Evolutionary conservation across 2,888 invertebrate species (phyloP), one percentile per base, ranked within the genome.

Genomic region (Tachina grossa): DNA sequence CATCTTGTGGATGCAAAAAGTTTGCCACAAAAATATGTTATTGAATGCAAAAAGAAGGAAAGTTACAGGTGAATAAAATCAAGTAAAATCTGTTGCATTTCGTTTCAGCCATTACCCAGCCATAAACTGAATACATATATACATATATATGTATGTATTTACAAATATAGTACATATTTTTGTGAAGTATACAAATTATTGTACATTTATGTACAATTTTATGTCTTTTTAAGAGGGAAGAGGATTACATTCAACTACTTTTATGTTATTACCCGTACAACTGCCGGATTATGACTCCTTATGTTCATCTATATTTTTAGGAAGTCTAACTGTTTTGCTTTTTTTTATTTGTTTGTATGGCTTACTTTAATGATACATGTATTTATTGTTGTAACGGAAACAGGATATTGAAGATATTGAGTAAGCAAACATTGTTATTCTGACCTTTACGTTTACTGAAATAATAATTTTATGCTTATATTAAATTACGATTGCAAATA

Each of bases 71-170:
- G 45, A 76, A 79, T 75, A 43, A 61, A 61, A 75, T 72, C 59
- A 66, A 72, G 75, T 59, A 69, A 71, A 85, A 85, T 75, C 85
- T 85, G 85, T 85, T 85, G 85, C 82, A 85, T 79, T 71, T 78
- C 41, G 31, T 39, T 47, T 10, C 31, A 55, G 14, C 45, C 51
- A 68, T 53, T 45, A 19, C 65, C 47, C 16, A 39, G 5, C 1
- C 41, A 39, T 49, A 47, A 43, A 68, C 31, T 31, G 4, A 55
- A 22, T 41, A 49, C 14, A 47, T n/a, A 22, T 9, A 55, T 16
- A 76, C 8, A 47, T 47, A 31, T 59, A 41, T 31, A 11, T 31
- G 6, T 31, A 31, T 31, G 31, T 31, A 6, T 31, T n/a, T n/a
- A n/a, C n/a, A n/a, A n/a, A n/a, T n/a, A n/a, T n/a, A n/a, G 31